Evolutionary conservation across 2,113 vertebrate species (phyloP), one percentile per base, ranked within the genome.

Genomic region (Poicephalus meyeri): DNA sequence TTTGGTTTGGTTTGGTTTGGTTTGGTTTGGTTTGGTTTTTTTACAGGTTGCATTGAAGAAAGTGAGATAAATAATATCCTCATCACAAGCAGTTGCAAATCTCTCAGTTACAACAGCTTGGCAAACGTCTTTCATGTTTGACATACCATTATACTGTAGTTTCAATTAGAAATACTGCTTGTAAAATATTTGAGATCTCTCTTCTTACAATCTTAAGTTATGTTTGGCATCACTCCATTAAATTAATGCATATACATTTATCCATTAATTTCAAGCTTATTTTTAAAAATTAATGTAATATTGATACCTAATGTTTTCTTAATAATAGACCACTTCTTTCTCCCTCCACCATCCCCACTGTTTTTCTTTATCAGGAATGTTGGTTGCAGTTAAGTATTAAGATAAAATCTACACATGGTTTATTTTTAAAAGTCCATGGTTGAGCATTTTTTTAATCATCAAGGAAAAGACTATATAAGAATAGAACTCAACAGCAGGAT

Each of bases 201-300:
- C 35, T 25, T 41, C 13, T 89, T 63, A 73, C 52, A 76, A 49
- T 10, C 74, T 79, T 63, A 64, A 71, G 52, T 60, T 63, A 71
- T 14, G 31, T 72, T 70, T 96, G 69, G 80, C 66, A 80, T 21
- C 50, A 28, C 72, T 86, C 49, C 15, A 13, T 52, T 60, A 76
- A 70, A 88, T 55, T 47, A 72, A 91, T 89, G 72, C 41, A 79
- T 10, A 46, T 70, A 63, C 52, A 89, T 63, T 94, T 95, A 82
- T 29, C 61, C 33, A 13, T 46, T 82, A 46, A 89, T 94, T 90
- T 93, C 84, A 92, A 92, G 47, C 52, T 56, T 61, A 49, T 65
- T 97, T 93, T 80, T 16, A 58, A 77, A 96, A 89, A 96, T 90
- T 95, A 95, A 58, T 71, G 29, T 50, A 66, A 33, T 58, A 69